Percentiles rank a stretch among this genome's conserved stretches.
phyloP scores from a whole-genome alignment of 2,797 vertebrate genomes.

The Pogonophryne albipinna region DNA sequence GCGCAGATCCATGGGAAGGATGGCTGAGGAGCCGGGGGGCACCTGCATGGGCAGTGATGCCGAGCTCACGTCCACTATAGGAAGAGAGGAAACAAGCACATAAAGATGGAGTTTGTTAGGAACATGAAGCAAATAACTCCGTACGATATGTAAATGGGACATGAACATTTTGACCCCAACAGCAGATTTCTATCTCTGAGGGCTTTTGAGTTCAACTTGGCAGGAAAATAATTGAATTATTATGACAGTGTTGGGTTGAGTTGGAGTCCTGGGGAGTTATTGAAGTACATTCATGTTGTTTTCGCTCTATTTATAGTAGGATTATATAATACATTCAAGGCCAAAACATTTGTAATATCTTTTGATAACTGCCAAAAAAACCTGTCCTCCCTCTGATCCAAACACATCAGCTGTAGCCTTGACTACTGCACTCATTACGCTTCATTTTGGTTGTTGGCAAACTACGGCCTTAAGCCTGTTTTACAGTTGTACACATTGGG shows the following conservation, averaged over 20 bases:
- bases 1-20: slow-evolving; percentile 83
- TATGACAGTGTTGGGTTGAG: neutral
- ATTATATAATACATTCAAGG: slow-evolving; percentile 11
- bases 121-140: neutral
- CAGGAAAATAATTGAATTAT: neutral
- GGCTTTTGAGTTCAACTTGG: slow-evolving; percentile 6
- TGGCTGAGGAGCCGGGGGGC: slow-evolving; percentile 69
- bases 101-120: neutral
- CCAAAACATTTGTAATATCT: slow-evolving; percentile 3
- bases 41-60: slow-evolving; percentile 78
- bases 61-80: slow-evolving; percentile 77
- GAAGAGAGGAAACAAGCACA: slow-evolving; percentile 1
- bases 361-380: slow-evolving; percentile 21
- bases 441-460: slow-evolving; percentile 6
- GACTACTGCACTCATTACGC: slow-evolving; percentile 30
- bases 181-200: slow-evolving; percentile 3
- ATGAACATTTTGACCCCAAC: neutral
- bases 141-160: too few species aligned
- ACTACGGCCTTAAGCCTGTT: slow-evolving; percentile 34
- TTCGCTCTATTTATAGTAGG: neutral
- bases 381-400: slow-evolving; percentile 26
- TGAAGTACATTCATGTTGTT: neutral
- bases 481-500: slow-evolving; percentile 33
- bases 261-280: neutral
- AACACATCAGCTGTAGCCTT: slow-evolving; percentile 35